These are phyloP conservation scores for Smithornis capensis DNA, from an alignment of 2,113 vertebrate species.

Conservation along the genomic window DNA sequence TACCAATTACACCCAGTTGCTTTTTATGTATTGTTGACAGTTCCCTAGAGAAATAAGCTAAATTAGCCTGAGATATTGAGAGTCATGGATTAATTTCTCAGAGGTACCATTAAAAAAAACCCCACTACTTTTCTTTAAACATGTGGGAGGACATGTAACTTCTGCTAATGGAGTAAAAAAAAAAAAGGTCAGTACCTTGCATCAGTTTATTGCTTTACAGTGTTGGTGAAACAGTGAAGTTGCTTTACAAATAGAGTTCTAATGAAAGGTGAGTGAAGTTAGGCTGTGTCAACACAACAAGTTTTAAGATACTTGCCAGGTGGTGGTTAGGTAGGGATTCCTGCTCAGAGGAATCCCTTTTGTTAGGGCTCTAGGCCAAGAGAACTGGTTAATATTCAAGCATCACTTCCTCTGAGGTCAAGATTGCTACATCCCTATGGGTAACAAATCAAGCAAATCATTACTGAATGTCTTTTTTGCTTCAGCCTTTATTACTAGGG, in stretches of 20 bases:
- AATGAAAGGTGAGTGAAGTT: neutral
- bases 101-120: neutral
- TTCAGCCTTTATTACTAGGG: neutral
- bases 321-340: neutral
- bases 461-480: neutral
- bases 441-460: neutral
- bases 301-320: neutral
- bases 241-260: neutral
- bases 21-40: neutral
- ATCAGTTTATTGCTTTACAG: neutral
- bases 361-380: neutral
- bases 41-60: neutral
- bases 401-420: neutral
- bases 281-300: neutral
- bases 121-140: neutral
- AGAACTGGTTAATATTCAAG: neutral
- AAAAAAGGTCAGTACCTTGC: neutral
- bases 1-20: neutral
- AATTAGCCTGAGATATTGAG: neutral
- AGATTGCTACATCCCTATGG: neutral
- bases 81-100: neutral
- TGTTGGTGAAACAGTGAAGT: neutral
- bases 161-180: neutral
- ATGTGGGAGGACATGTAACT: neutral
- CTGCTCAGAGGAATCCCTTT: neutral